phyloP scores from a whole-genome alignment of 2,113 vertebrate genomes.

The Corythaixoides concolor region DNA sequence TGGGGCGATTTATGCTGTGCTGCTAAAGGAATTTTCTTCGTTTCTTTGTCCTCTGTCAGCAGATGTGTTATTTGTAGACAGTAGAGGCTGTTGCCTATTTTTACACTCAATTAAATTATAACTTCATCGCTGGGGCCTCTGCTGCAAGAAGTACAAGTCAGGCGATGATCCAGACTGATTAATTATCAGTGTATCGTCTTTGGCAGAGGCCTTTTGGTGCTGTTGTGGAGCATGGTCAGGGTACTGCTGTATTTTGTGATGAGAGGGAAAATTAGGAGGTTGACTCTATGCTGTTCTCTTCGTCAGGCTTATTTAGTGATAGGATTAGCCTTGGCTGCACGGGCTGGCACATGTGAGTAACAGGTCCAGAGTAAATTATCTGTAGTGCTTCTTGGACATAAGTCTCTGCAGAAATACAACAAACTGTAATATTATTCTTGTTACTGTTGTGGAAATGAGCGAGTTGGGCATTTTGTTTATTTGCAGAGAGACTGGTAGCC shows the following conservation, averaged over 20 bases:
- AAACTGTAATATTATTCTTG: not conserved
- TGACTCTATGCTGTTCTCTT: not conserved
- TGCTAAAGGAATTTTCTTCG: not conserved
- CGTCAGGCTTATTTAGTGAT: not conserved
- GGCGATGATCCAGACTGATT: conserved; percentile 39
- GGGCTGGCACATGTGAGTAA: not conserved
- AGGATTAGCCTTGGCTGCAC: not conserved
- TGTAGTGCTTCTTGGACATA: not conserved
- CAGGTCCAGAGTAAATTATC: not conserved
- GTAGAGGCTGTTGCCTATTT: conserved; percentile 47
- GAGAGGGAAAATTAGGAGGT: not conserved
- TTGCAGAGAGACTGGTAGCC: not conserved
- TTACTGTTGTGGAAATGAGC: not conserved
- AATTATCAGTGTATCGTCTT: conserved; percentile 42
- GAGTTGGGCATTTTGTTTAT: not conserved
- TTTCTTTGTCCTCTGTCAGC: conserved; percentile 27
- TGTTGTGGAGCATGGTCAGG: not conserved
- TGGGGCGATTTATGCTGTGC: not conserved
- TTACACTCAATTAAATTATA: conserved; percentile 56
- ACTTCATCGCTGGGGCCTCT: conserved; percentile 28
- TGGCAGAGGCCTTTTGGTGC: not conserved
- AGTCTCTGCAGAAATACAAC: not conserved
- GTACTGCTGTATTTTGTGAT: not conserved
- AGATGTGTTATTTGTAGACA: conserved; percentile 52
- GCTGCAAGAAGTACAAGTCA: not conserved